A percentile compares a stretch with the other conserved stretches of the same genome.
These are phyloP conservation scores for Petrolisthes cinctipes DNA, from an alignment of 2,888 invertebrate species.

Conservation along the genomic window DNA sequence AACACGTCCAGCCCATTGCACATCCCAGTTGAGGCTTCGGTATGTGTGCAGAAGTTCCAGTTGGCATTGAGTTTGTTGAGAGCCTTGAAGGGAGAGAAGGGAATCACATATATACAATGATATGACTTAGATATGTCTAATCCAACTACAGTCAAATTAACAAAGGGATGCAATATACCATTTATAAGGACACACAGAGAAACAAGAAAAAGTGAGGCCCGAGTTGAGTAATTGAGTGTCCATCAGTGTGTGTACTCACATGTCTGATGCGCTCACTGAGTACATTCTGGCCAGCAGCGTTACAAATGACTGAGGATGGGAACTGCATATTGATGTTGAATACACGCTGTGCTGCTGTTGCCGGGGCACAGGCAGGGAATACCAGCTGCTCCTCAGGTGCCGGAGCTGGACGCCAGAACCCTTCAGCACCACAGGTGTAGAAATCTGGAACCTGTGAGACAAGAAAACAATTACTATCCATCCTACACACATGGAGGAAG, in stretches of 20 bases:
- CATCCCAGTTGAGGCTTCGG: conserved; percentile 75
- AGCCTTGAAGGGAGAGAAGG: conserved; percentile 72
- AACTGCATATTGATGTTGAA: conserved; percentile 94
- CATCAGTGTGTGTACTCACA: conserved; percentile 67
- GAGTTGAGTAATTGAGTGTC: background rate
- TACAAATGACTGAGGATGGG: conserved; percentile 96
- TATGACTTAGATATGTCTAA: too few species aligned
- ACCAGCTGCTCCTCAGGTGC: conserved; percentile 70
- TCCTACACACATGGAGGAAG: too few species aligned
- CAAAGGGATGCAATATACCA: background rate
- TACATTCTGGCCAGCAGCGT: conserved; percentile 93
- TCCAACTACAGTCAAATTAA: background rate
- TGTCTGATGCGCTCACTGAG: conserved; percentile 85
- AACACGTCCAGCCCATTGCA: conserved; percentile 92
- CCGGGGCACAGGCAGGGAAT: conserved; percentile 74
- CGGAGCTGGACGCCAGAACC: conserved; percentile 92
- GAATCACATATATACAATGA: background rate
- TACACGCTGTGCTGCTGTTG: conserved; percentile 92
- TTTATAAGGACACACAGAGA: background rate
- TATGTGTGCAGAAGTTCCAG: conserved; percentile 96
- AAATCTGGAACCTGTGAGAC: conserved; percentile 90
- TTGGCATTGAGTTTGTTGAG: conserved; percentile 92
- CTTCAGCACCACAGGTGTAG: conserved; percentile 98
- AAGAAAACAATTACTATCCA: background rate
- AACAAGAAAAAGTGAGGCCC: too few species aligned